Evolutionary conservation across 1,140 invertebrate species (phyloP), one percentile per base, ranked within the genome.

Genomic region (Wiebesia pumilae): DNA sequence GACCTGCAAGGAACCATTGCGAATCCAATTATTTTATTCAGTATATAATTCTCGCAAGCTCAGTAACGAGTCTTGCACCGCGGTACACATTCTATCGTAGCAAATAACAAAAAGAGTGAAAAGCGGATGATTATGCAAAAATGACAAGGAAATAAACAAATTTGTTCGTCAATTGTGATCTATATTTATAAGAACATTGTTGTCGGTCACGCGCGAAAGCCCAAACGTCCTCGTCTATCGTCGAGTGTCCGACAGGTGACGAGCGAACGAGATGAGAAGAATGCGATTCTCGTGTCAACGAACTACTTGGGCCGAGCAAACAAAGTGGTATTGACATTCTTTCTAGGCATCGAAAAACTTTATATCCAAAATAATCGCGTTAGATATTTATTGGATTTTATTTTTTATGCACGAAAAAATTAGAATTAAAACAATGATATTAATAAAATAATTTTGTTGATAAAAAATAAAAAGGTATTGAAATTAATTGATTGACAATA

Each of bases 1-100:
- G 99, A 91, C 98, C 99, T 98, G 95, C 89, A 95, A 95, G 86
- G 90, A 93, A 89, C 90, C 21, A 81, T 62, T 35, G 65, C 38
- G n/a, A 77, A 84, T 87, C 67, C 81, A 87, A 85, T 84, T 83
- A 82, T 83, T 79, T 79, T 83, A 83, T 19, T 79, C 62, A 30
- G 79, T 30, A 69, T 79, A 30, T 38, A 43, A 67, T 79, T 80
- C 21, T 21, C 27, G 33, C 30, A 62, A 75, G 35, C 69, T 51
- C 40, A 62, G 21, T 43, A 65, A 43, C 43, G 80, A 38, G 40
- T 67, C 38, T 54, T 54, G 19, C 38, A 38, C 40, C 35, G 6
- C 71, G 40, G 24, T 24, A 47, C 54, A 69, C 35, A 43, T 51
- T 69, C 80, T 40, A 67, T 40, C 27, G 24, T 69, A 38, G 21